Base-by-base conservation (phyloP, 1,140 invertebrate species). In the Heliconius eleuchia region DNA sequence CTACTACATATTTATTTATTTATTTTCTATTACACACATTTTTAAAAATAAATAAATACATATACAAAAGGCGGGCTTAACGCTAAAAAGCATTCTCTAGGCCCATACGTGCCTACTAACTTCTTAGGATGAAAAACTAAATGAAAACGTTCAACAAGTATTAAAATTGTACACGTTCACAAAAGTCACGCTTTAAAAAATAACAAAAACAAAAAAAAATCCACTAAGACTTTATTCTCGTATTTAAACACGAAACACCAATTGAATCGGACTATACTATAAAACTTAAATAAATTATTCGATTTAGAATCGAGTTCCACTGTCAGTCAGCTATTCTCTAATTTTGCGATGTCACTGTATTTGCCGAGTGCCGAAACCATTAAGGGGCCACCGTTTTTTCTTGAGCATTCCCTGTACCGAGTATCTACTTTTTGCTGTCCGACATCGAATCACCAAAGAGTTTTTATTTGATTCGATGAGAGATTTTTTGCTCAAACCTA, bases 401-500 rank as follows among this genome's bases (percentile, higher is more conserved):
- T 82, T 79, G 16, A 34, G 66, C 81, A 81, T 88, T 89, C 85
- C 80, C 81, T 77, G 79, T 81, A 78, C 80, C 76, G 84, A 84
- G 83, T 80, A 84, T 85, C 74, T 78, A 82, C 82, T 94, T 93
- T 93, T 93, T 92, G 90, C 87, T 76, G 78, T 79, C 81, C 76
- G 79, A 85, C 86, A 87, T 88, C 87, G 83, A 84, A 81, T 87
- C 86, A 87, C 87, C 88, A 81, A 79, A 80, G 57, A 85, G 86
- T 94, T 94, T 94, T 94, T 94, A 91, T 86, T 83, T 80, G 79
- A 74, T 70, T 72, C 81, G 80, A 85, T 83, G 82, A 81, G 78
- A 77, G 84, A 78, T 91, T 88, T 93, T 94, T 93, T 92, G 90
- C 86, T 85, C 80, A 87, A 87, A 89, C 88, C 88, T 72, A 84